Evolutionary conservation across 2,113 vertebrate genomes (phyloP).

Genomic region (Nibea coibor): DNA sequence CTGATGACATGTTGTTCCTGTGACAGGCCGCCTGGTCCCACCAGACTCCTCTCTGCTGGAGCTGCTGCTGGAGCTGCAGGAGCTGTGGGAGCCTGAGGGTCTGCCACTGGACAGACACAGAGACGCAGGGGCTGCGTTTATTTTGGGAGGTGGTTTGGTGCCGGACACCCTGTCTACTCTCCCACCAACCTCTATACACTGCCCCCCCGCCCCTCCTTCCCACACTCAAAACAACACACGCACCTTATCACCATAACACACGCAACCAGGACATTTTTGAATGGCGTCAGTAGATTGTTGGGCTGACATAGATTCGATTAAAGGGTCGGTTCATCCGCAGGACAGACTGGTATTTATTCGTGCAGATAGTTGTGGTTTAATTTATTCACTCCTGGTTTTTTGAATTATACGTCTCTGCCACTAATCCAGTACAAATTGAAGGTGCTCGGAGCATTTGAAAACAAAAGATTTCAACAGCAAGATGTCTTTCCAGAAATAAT

Average conservation of each 20-base stretch:
- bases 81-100: slow-evolving; percentile 71
- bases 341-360: background rate
- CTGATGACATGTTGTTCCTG: slow-evolving; percentile 86
- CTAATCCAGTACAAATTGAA: no score
- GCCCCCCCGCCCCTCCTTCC: slow-evolving; percentile 47
- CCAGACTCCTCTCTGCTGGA: slow-evolving; percentile 65
- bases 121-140: slow-evolving; percentile 73
- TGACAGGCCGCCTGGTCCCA: slow-evolving; percentile 73
- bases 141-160: slow-evolving; percentile 84
- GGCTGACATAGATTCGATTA: slow-evolving; percentile 29
- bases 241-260: slow-evolving; percentile 41
- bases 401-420: background rate
- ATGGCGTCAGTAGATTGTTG: slow-evolving; percentile 33
- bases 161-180: slow-evolving; percentile 83
- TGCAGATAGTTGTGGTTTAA: background rate
- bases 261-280: slow-evolving; percentile 23
- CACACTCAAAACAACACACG: slow-evolving; percentile 34
- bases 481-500: background rate
- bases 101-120: slow-evolving; percentile 71
- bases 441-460: no score
- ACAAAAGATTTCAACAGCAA: no score
- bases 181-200: slow-evolving; percentile 64
- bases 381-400: background rate
- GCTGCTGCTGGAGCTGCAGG: slow-evolving; percentile 38
- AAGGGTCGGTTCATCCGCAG: slow-evolving; percentile 28